Evolutionary conservation across 2,113 vertebrate species (phyloP), one percentile per base, ranked within the genome.

Genomic region (Opisthocomus hoazin): DNA sequence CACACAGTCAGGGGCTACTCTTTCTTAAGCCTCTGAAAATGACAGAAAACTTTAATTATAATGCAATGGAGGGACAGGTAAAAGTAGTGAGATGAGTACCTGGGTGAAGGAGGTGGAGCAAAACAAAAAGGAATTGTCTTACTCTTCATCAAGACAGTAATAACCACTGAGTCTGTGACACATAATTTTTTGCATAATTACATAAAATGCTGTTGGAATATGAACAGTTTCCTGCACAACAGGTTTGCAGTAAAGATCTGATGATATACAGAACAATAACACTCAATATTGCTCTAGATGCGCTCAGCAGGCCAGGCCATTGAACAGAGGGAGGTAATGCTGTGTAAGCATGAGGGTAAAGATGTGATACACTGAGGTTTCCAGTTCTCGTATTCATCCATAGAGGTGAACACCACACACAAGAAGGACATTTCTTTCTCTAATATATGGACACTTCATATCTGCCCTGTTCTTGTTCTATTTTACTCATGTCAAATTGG

Each of bases 91-190:
- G 32, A 29, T 51, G 3, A 48, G 37, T 78, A 58, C 7, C 8
- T 51, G 21, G 12, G 7, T 64, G 36, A 50, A 77, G 30, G 14
- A 51, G 9, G 14, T 23, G 43, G 15, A 75, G 20, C 17, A 65
- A 95, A 78, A 2, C 17, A 24, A 51, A 78, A 76, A 53, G 5
- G 2, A 12, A 15, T 37, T 24, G 46, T 79, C 32, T 76, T 41
- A 32, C 4, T 43, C 30, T 75, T 81, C 43, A 90, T 11, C 15
- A 68, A 54, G 34, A 30, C 26, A 63, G 10, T 22, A 16, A 10
- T n/a, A 71, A 51, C 5, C 2, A 4, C 10, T 39, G 34, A 75
- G n/a, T 26, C 13, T 37, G 20, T 0, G 0, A 46, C 8, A 58
- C 2, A 64, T 3, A 1, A 6, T 39, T 89, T 65, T 76, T 84